Percentiles rank a stretch among this genome's conserved stretches.
Conservation (phyloP, 2,113 vertebrate species). For the Serilophus lunatus region DNA sequence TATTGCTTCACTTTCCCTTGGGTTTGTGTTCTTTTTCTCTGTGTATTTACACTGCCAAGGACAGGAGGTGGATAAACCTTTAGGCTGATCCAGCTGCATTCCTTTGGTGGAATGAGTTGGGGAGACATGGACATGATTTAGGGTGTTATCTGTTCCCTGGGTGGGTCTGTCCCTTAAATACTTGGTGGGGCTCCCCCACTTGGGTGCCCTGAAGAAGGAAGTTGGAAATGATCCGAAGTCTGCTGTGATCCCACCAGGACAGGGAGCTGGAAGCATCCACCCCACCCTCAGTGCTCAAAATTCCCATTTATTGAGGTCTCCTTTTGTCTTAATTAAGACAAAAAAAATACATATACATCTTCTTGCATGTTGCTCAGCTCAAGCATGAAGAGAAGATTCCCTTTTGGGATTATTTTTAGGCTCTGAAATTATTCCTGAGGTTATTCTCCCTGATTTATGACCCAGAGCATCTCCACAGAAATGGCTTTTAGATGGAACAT, state of each 20-base stretch:
- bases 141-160: not conserved
- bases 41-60: not conserved
- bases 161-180: not conserved
- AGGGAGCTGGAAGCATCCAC: not conserved
- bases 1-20: not conserved
- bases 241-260: not conserved
- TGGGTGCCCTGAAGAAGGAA: not conserved
- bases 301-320: not conserved
- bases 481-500: slow-evolving; percentile 35
- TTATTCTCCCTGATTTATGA: slow-evolving; percentile 12
- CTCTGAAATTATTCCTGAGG: slow-evolving; percentile 27
- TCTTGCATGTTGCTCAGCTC: not conserved
- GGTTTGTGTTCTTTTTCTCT: not conserved
- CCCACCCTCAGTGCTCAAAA: not conserved
- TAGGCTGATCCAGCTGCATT: not conserved
- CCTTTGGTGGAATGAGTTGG: not conserved
- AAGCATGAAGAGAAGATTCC: not conserved
- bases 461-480: not conserved
- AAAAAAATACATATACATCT: not conserved
- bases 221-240: not conserved
- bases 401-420: slow-evolving; percentile 23
- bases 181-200: not conserved
- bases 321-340: not conserved
- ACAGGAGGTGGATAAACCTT: not conserved
- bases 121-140: not conserved